These are phyloP conservation scores for Morpho achilles DNA, from an alignment of 2,888 invertebrate genomes.

Conservation along the genomic window DNA sequence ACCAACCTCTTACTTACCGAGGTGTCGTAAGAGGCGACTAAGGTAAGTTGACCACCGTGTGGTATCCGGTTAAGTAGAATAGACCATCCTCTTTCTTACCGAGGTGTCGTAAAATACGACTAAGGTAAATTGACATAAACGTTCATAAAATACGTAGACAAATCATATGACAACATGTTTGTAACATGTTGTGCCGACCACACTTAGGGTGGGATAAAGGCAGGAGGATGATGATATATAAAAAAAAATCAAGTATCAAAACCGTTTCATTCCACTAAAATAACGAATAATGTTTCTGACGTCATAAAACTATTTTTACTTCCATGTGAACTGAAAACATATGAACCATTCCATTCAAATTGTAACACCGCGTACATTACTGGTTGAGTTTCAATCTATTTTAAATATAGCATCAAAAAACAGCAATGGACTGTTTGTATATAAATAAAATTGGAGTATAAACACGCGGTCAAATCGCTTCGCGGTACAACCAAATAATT, in stretches of 20 bases:
- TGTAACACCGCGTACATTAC: conserved; percentile 21
- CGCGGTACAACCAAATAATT: background rate
- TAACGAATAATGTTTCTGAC: conserved; percentile 36
- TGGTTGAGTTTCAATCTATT: background rate
- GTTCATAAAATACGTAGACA: too few relatives aligned
- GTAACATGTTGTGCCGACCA: too few relatives aligned
- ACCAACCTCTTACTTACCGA: too few relatives aligned
- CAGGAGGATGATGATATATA: too few relatives aligned
- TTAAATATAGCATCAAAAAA: conserved; percentile 1
- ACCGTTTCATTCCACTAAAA: conserved; percentile 19
- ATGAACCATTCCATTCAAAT: conserved; percentile 19
- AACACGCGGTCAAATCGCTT: conserved; percentile 2
- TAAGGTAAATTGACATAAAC: too few relatives aligned
- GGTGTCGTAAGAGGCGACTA: too few relatives aligned
- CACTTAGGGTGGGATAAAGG: too few relatives aligned
- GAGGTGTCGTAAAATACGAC: too few relatives aligned
- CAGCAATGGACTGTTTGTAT: conserved; percentile 14
- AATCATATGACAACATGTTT: too few relatives aligned
- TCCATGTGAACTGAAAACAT: conserved; percentile 37
- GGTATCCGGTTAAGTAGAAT: too few relatives aligned
- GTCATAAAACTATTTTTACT: conserved; percentile 63
- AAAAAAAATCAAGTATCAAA: conserved; percentile 4
- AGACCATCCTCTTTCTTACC: too few relatives aligned
- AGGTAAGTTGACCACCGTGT: too few relatives aligned
- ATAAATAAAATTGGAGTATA: conserved; percentile 10